A percentile compares a stretch with the other conserved stretches of the same genome.
phyloP scores from a whole-genome alignment of 2,888 invertebrate species.

The Molanna angustata region DNA sequence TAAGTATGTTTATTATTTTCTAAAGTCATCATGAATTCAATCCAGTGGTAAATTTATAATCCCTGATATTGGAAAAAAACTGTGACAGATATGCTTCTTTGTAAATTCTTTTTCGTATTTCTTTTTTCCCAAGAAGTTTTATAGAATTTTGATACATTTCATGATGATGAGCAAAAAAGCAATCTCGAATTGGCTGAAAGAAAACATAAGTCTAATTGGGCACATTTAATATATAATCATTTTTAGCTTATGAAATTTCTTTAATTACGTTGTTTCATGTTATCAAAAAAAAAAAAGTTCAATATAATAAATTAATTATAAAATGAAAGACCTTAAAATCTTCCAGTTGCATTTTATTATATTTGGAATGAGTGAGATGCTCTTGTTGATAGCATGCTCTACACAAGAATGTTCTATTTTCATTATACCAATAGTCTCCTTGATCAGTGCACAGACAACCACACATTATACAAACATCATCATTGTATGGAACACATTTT shows the following conservation, averaged over 20 bases:
- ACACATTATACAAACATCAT: constrained; percentile 48
- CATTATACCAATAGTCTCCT: constrained; percentile 57
- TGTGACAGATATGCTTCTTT: constrained; percentile 52
- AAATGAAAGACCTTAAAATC: constrained; percentile 48
- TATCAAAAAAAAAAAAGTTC: too few relatives aligned
- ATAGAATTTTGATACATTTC: constrained; percentile 52
- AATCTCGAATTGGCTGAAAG: constrained; percentile 49
- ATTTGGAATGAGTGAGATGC: constrained; percentile 47
- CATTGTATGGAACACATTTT: constrained; percentile 53
- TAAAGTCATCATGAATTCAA: background rate
- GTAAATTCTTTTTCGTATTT: constrained; percentile 49
- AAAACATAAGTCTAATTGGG: background rate
- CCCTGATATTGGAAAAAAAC: constrained; percentile 44
- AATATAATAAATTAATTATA: too few relatives aligned
- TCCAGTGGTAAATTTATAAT: constrained; percentile 12
- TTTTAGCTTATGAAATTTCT: too few relatives aligned
- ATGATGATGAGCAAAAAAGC: constrained; percentile 52
- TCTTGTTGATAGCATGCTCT: constrained; percentile 46
- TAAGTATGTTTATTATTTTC: background rate
- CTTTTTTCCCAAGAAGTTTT: constrained; percentile 52
- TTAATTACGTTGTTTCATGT: too few relatives aligned
- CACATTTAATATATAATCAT: too few relatives aligned
- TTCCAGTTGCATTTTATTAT: constrained; percentile 45
- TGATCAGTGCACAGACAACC: constrained; percentile 49
- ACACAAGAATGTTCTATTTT: constrained; percentile 49